phyloP scores from a whole-genome alignment of 2,797 vertebrate genomes.

The Poeciliopsis presidionis region DNA sequence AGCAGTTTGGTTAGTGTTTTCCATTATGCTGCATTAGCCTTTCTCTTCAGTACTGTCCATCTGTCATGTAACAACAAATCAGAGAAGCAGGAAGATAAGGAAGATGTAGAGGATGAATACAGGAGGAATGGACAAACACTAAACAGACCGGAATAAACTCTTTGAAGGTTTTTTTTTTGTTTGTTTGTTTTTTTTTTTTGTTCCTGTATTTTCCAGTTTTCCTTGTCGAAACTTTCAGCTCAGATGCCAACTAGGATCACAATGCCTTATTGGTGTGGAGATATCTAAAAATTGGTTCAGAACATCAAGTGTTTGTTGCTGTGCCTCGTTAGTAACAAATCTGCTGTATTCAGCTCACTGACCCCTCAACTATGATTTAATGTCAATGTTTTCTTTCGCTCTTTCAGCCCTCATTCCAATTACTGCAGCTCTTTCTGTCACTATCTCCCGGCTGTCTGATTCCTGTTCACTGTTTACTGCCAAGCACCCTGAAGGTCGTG shows the following conservation, averaged over 20 bases:
- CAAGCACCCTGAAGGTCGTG: conserved; percentile 57
- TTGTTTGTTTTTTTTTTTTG: neutral
- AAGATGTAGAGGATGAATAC: conserved; percentile 21
- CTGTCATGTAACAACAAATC: conserved; percentile 11
- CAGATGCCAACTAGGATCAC: conserved; percentile 25
- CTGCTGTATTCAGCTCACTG: conserved; percentile 29
- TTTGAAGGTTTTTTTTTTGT: neutral
- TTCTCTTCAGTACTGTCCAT: conserved; percentile 2
- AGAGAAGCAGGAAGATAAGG: conserved; percentile 26
- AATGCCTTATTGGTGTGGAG: conserved; percentile 19
- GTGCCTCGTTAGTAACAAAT: conserved; percentile 57
- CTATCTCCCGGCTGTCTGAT: conserved; percentile 13
- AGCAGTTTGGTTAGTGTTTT: conserved; percentile 10
- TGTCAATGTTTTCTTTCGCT: conserved; percentile 44
- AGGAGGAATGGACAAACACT: conserved; percentile 16
- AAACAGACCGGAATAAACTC: conserved; percentile 15
- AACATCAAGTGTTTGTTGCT: conserved; percentile 34
- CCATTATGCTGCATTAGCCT: conserved; percentile 44
- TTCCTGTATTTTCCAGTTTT: conserved; percentile 9
- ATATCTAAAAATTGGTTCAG: conserved; percentile 24
- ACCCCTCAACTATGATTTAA: conserved; percentile 44
- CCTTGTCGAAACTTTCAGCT: conserved; percentile 20
- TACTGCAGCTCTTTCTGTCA: conserved; percentile 12
- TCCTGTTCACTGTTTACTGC: conserved; percentile 63
- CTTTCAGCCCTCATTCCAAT: conserved; percentile 44